phyloP scores from a whole-genome alignment of 2,113 vertebrate species.

The Lepisosteus oculatus region DNA sequence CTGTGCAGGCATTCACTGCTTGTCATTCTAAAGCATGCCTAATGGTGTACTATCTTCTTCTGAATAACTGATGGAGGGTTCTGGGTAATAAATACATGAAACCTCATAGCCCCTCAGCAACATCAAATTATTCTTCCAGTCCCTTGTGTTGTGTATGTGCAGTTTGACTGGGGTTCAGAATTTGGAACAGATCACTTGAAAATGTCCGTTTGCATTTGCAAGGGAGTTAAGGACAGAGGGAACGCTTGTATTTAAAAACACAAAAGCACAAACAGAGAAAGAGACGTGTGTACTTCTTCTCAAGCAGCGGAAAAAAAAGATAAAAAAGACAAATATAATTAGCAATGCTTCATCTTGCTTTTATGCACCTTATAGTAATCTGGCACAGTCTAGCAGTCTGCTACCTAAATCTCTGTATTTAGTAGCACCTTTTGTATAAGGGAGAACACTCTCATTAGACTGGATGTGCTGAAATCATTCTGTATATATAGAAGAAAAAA shows the following conservation, averaged over 20 bases:
- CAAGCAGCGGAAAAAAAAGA: not conserved
- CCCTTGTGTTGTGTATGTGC: not conserved
- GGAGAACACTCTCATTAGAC: not conserved
- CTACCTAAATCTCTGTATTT: too few species aligned
- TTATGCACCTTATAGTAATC: not conserved
- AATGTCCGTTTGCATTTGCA: not conserved
- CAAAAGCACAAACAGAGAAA: too few species aligned
- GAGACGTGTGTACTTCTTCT: too few species aligned
- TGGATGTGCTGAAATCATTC: not conserved
- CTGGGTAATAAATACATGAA: slow-evolving; percentile 24
- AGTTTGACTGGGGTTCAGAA: not conserved
- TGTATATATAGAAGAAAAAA: slow-evolving; percentile 7
- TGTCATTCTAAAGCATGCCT: slow-evolving; percentile 23
- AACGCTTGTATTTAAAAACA: not conserved
- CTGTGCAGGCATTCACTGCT: not conserved
- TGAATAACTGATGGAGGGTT: slow-evolving; percentile 22
- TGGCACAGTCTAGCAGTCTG: too few species aligned
- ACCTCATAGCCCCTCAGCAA: slow-evolving; percentile 1
- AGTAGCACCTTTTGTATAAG: not conserved
- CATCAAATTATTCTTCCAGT: slow-evolving; percentile 12
- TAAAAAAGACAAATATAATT: not conserved
- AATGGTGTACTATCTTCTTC: slow-evolving; percentile 7
- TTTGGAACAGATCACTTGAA: slow-evolving; percentile 7
- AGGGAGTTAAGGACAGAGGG: not conserved
- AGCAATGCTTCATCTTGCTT: not conserved